These are phyloP conservation scores for Eulemur rubriventer DNA, from an alignment of 2,797 vertebrate genomes.

Conservation along the genomic window DNA sequence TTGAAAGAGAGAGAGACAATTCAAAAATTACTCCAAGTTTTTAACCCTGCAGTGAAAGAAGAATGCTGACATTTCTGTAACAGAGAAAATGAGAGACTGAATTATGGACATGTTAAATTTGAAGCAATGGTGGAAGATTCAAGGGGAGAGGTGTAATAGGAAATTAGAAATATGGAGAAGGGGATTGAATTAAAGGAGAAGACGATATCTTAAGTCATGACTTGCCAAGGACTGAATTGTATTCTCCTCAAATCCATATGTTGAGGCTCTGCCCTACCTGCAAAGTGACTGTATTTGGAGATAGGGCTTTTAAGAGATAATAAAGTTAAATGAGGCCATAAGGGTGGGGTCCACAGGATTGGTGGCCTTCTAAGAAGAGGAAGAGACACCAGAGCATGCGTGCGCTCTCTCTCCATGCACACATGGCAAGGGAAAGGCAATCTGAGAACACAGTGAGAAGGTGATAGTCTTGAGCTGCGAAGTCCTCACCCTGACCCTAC, in stretches of 20 bases:
- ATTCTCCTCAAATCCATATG: not conserved
- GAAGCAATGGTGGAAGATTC: not conserved
- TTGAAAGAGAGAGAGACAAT: not conserved
- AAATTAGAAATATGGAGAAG: not conserved
- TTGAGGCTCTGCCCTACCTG: not conserved
- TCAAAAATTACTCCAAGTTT: not conserved
- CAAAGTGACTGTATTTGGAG: not conserved
- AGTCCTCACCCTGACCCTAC: not conserved
- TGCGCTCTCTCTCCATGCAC: not conserved
- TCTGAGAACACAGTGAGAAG: not conserved
- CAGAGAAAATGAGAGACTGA: not conserved
- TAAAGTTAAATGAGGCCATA: not conserved
- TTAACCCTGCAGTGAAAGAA: not conserved
- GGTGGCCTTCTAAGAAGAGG: not conserved
- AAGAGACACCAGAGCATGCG: not conserved
- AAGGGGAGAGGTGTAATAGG: not conserved
- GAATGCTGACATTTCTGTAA: not conserved
- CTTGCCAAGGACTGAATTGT: not conserved
- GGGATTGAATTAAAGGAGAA: not conserved
- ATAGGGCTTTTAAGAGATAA: not conserved
- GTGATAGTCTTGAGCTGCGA: rapidly evolving
- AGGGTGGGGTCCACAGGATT: not conserved
- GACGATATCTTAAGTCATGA: not conserved
- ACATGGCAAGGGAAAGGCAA: not conserved
- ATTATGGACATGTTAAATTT: not conserved